Base-by-base conservation (phyloP, 2,797 vertebrate genomes). In the Oryzias dopingdopingensis region DNA sequence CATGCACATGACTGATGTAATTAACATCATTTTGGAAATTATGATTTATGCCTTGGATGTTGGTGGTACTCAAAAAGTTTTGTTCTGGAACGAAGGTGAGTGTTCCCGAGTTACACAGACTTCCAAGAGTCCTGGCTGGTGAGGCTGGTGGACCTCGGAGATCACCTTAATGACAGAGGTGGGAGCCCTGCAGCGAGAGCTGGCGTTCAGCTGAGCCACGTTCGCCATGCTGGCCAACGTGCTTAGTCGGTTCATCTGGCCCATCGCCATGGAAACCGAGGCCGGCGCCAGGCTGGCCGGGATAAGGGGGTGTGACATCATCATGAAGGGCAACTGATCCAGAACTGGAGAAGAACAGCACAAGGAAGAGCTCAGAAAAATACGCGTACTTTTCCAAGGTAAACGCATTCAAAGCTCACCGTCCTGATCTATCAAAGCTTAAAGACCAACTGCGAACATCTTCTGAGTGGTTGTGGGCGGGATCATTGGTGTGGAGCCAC, bases 291-390 rank as follows among this genome's bases (percentile, higher is more conserved):
- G 93, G 89, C 95, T 96, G 88, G 96, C 97, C 5, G 97, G 97
- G 82, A 99, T 98, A 82, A 99, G 92, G 0, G 97, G 97, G 84
- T 99, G 97, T 82, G 97, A 95, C 96, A 99, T 98, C 97, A 99
- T 99, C 97, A 99, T 97, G 85, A 99, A 98, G 70, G 97, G 97
- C 83, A 98, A 93, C 84, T 90, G 88, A 71, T 98, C 96, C 91
- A 98, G 77, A 81, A 97, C 96, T 97, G 73, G 17, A 54, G 66
- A 46, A 43, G 49, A 41, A 55, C 6, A 23, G 57, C 57, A 32
- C 8, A 45, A 45, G 42, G 20, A 51, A 42, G 41, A 53, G 57
- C 0, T 52, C 12, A 66, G 48, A 23, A 15, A 29, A 65, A 18
- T 43, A 56, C 67, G 32, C 3, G 32, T 12, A 12, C 32, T 37